Conservation (phyloP, 2,113 vertebrate species). For the Xenopus tropicalis region UCB_Xtro_10.0 CM004451.2:65231501-65232000, state of each 20-base stretch:
- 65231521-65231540: too few relatives aligned
- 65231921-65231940: slow-evolving; percentile 41
- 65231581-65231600: too few relatives aligned
- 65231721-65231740: too few relatives aligned
- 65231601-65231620: too few relatives aligned
- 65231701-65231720: too few relatives aligned
- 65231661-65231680: too few relatives aligned
- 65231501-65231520: too few relatives aligned
- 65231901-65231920: slow-evolving; percentile 50
- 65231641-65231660: too few relatives aligned
- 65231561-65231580: too few relatives aligned
- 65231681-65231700: too few relatives aligned
- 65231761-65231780: background rate
- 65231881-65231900: slow-evolving; percentile 45
- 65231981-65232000: slow-evolving; percentile 48
- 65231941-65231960: slow-evolving; percentile 48
- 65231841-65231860: slow-evolving; percentile 50
- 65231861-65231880: slow-evolving; percentile 44
- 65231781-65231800: slow-evolving; percentile 30
- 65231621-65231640: too few relatives aligned
- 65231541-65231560: too few relatives aligned
- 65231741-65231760: background rate
- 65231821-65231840: slow-evolving; percentile 40
- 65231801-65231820: slow-evolving; percentile 54
- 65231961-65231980: slow-evolving; percentile 28